Base-by-base conservation (phyloP, 2,888 invertebrate species). In the Cacoxenus indagator region DNA sequence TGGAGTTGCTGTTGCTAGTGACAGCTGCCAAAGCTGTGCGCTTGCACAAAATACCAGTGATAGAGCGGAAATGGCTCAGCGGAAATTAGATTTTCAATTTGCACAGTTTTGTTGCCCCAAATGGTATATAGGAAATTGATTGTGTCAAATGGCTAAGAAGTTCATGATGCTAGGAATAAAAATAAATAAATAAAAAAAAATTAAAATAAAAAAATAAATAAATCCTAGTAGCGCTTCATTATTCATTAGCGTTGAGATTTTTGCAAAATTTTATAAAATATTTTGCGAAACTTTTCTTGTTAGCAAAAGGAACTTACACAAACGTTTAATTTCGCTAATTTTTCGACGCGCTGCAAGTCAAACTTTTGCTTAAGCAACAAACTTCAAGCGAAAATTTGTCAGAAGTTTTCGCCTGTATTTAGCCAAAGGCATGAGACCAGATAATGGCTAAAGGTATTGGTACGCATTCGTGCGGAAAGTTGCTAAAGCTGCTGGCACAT, bases 41-140 rank as follows among this genome's bases (percentile, higher is more conserved):
- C n/a, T n/a, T n/a, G 37, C 37, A 11, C 37, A 37, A 37, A 37
- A 37, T 5, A 37, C 37, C n/a, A 43, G 22, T 61, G 43, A 43
- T 9, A 3, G 55, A n/a, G 11, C 55, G 55, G 55, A 55, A 55
- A 55, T 55, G 26, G 27, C 19, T 11, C 24, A 55, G 55, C 55
- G 61, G 45, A 62, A 62, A 45, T 62, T 45, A 62, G 45, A 45
- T 62, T 62, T 62, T 62, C 17, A 55, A 19, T 51, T 51, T 19
- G 48, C 17, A 17, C 48, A 48, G 14, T 37, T 37, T 37, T n/a
- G n/a, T 14, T 37, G 37, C 37, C 9, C 37, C n/a, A n/a, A n/a
- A n/a, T n/a, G n/a, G n/a, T n/a, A n/a, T n/a, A n/a, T n/a, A n/a
- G n/a, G n/a, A n/a, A n/a, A n/a, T n/a, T n/a, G n/a, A n/a, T n/a